These are phyloP conservation scores for Chaetorhynchus papuensis DNA, from an alignment of 2,113 vertebrate species.

Conservation along the genomic window DNA sequence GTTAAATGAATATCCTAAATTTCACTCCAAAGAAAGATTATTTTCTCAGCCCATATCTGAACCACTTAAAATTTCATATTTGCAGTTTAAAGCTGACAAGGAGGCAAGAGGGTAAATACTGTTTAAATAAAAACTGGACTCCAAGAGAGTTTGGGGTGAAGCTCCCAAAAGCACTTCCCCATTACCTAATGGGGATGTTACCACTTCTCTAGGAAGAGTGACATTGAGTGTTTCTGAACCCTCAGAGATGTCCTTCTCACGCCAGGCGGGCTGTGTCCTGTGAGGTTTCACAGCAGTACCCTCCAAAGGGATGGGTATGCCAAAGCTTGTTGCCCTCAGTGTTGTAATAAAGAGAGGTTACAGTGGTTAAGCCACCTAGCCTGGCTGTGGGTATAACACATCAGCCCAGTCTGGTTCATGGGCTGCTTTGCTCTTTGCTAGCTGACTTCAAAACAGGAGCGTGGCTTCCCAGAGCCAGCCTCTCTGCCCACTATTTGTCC, in stretches of 20 bases:
- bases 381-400: not conserved
- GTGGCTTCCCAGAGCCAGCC: accelerated
- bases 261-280: accelerated
- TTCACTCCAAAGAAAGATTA: not conserved
- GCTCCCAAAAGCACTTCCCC: not conserved
- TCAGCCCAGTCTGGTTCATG: not conserved
- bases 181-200: not conserved
- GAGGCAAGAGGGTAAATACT: not conserved
- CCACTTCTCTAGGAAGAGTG: not conserved
- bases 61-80: not conserved
- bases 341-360: not conserved
- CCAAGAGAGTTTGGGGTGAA: not conserved
- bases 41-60: not conserved
- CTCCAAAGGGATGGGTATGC: not conserved
- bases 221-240: not conserved
- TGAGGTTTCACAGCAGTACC: not conserved
- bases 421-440: not conserved
- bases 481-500: not conserved
- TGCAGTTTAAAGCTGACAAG: not conserved
- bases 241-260: not conserved
- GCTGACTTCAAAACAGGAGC: not conserved
- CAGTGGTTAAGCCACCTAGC: not conserved
- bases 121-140: not conserved
- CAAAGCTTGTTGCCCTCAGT: not conserved
- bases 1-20: not conserved